These are phyloP conservation scores for Myotis yumanensis DNA, from an alignment of 2,113 vertebrate species.

Conservation along the genomic window DNA sequence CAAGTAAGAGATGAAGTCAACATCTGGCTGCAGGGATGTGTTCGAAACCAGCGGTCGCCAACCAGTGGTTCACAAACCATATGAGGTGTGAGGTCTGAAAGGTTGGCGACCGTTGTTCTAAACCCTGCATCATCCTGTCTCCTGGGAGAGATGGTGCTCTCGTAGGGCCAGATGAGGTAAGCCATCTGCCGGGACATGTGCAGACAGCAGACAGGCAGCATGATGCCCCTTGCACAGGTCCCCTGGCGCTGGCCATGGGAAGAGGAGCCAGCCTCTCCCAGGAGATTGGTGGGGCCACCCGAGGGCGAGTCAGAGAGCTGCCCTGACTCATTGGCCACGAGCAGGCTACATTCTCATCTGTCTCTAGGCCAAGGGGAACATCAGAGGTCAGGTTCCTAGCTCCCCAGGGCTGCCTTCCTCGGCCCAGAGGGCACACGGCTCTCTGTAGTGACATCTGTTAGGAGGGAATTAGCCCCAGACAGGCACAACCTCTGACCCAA, in stretches of 20 bases:
- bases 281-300: neutral
- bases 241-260: neutral
- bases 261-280: neutral
- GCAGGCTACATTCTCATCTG: neutral
- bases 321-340: neutral
- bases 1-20: neutral
- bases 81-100: no score
- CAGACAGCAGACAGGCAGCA: neutral
- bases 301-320: neutral
- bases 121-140: neutral
- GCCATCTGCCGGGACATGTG: neutral
- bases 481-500: conserved; percentile 57
- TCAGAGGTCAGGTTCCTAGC: neutral
- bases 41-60: neutral
- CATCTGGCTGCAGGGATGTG: neutral
- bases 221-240: neutral
- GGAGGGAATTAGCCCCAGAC: conserved; percentile 10
- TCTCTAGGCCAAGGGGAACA: neutral
- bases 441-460: neutral
- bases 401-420: neutral
- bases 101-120: neutral
- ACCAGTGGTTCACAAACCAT: no score
- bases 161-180: neutral
- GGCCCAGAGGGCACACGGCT: neutral
- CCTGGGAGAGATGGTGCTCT: neutral